Evolutionary conservation across 2,113 vertebrate species (phyloP), one percentile per base, ranked within the genome.

Genomic region (Dasyurus viverrinus): DNA sequence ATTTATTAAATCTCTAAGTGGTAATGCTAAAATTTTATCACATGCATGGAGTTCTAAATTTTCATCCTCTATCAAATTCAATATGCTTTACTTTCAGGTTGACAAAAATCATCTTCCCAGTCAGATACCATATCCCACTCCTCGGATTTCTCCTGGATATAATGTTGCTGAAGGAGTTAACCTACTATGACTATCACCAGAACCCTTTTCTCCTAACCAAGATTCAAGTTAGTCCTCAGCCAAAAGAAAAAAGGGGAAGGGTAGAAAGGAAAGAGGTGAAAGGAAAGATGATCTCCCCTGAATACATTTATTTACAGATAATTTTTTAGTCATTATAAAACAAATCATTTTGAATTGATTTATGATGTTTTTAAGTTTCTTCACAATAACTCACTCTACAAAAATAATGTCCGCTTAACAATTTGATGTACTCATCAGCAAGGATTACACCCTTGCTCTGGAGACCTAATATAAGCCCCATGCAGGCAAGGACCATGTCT

Each of bases 301-400:
- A 46, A 9, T 24, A 90, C 54, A 53, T 96, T 97, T 97, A 98
- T 97, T 97, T 90, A 25, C 54, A 42, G 54, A n/a, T 92, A 1
- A 93, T 50, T 92, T 84, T 48, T 42, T 42, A 42, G n/a, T 42
- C 19, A 23, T 84, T 94, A 91, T 50, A 50, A 54, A 47, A 93
- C 25, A 68, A 94, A 90, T 76, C 42, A 24, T 52, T 94, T 16
- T 57, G 57, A 53, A 27, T 60, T 97, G 54, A 48, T 89, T 93
- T 95, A 54, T 84, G 48, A 30, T 54, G 57, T 92, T 92, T 54
- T 53, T 12, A 26, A 55, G 16, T 23, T 30, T 89, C 92, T 93
- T 97, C 93, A 54, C 54, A 54, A 68, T 6, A 91, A 54, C 50
- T 76, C 47, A 46, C 92, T 60, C 92, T 54, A 47, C 54, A 57